Percentiles rank a stretch among this genome's conserved stretches.
phyloP scores from a whole-genome alignment of 2,113 vertebrate genomes.

The Pelodiscus sinensis region DNA sequence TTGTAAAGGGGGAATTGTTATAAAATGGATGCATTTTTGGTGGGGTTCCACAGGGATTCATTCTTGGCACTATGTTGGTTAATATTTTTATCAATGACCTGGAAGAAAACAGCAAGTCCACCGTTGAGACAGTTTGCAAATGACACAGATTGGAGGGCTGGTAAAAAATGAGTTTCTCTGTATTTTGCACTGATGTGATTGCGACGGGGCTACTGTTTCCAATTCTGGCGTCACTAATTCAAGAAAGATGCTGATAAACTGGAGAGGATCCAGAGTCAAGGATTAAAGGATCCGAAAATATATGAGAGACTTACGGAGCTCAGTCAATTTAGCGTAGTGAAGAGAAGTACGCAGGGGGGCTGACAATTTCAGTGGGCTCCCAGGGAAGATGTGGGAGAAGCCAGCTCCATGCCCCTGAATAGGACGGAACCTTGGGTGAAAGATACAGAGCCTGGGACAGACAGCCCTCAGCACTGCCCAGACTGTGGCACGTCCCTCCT shows the following conservation, averaged over 20 bases:
- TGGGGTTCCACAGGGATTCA: neutral
- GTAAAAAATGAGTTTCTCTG: neutral
- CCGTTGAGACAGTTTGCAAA: neutral
- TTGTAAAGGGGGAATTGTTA: slow-evolving; percentile 34
- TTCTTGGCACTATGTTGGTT: neutral
- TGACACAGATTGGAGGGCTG: neutral
- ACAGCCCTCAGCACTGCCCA: too few relatives aligned
- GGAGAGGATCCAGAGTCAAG: neutral
- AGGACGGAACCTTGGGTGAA: too few relatives aligned
- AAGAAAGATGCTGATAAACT: neutral
- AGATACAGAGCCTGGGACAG: too few relatives aligned
- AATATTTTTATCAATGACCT: neutral
- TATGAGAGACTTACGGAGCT: neutral
- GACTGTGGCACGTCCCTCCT: too few relatives aligned
- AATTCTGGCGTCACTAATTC: neutral
- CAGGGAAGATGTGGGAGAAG: too few relatives aligned
- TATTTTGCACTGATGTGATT: neutral
- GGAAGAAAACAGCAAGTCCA: neutral
- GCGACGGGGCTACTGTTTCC: neutral
- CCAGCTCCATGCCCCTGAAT: too few relatives aligned
- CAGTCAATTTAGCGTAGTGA: neutral
- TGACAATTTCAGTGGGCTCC: too few relatives aligned
- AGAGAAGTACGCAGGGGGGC: neutral
- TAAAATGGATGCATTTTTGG: neutral
- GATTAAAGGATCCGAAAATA: neutral